Percentiles rank a stretch among this genome's conserved stretches.
phyloP scores from a whole-genome alignment of 2,888 invertebrate genomes.

The Drosophila basisetae region DNA sequence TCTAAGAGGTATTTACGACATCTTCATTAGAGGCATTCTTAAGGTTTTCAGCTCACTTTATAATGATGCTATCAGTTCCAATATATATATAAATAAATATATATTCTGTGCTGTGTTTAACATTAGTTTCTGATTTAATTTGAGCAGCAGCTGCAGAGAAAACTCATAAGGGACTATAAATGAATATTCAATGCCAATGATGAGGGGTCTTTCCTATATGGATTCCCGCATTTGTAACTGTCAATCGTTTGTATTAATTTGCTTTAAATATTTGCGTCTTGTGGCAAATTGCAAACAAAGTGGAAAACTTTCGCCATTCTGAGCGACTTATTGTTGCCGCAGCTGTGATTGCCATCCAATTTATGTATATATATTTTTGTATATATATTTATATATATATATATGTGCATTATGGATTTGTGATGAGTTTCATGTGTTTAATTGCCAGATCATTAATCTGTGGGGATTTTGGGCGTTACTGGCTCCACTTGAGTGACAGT shows the following conservation, averaged over 20 bases:
- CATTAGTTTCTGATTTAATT: neutral
- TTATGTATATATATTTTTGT: neutral
- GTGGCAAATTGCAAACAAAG: constrained; percentile 20
- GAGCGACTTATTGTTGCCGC: constrained; percentile 1
- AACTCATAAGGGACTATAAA: neutral
- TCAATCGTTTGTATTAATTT: constrained; percentile 25
- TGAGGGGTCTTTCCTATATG: constrained; percentile 21
- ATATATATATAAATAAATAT: neutral
- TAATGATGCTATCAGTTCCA: neutral
- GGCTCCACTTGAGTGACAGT: constrained; percentile 68
- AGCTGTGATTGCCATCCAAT: constrained; percentile 6
- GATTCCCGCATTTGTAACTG: constrained; percentile 33
- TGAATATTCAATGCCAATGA: constrained; percentile 15
- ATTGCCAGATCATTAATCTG: constrained; percentile 71
- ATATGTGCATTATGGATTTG: constrained; percentile 52
- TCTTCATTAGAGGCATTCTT: neutral
- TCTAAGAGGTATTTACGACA: no score
- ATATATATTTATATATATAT: neutral
- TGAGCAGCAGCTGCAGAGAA: neutral
- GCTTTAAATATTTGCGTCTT: constrained; percentile 19
- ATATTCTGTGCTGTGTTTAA: neutral
- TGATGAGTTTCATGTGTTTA: constrained; percentile 59
- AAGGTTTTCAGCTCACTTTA: neutral
- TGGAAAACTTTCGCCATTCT: constrained; percentile 42
- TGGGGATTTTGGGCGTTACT: constrained; percentile 9